Evolutionary conservation across 2,113 vertebrate genomes (phyloP).

Genomic region (Sitta europaea): DNA sequence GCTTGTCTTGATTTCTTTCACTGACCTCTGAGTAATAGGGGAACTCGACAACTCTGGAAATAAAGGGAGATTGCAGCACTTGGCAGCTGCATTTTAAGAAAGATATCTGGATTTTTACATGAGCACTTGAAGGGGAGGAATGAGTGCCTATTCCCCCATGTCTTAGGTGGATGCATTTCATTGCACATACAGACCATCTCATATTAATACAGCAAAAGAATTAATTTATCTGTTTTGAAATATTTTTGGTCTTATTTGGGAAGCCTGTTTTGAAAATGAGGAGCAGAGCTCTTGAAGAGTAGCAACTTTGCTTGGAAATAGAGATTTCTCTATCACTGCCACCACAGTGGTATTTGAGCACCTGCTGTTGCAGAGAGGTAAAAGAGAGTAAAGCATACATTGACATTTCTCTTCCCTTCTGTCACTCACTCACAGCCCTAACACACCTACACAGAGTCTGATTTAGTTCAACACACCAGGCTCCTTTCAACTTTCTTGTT

Average conservation of each 20-base stretch:
- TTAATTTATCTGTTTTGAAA: background rate
- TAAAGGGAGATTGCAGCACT: background rate
- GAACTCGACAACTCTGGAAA: background rate
- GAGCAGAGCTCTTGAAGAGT: background rate
- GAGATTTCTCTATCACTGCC: background rate
- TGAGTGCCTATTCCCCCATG: fast-evolving
- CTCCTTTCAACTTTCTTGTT: background rate
- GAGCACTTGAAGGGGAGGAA: background rate
- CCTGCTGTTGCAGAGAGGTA: background rate
- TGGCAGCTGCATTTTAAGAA: background rate
- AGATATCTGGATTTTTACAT: background rate
- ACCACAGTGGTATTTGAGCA: background rate
- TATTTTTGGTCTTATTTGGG: background rate
- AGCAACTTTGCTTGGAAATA: background rate
- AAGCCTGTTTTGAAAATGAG: background rate
- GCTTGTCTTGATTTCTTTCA: background rate
- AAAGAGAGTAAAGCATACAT: background rate
- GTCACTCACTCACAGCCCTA: background rate
- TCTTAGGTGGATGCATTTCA: background rate
- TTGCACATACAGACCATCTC: background rate
- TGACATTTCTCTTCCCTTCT: conserved; percentile 14
- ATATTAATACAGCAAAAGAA: background rate
- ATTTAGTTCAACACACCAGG: background rate
- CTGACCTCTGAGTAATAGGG: background rate
- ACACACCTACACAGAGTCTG: background rate